Evolutionary conservation across 2,797 vertebrate genomes (phyloP).

Genomic region (Streptopelia turtur): DNA sequence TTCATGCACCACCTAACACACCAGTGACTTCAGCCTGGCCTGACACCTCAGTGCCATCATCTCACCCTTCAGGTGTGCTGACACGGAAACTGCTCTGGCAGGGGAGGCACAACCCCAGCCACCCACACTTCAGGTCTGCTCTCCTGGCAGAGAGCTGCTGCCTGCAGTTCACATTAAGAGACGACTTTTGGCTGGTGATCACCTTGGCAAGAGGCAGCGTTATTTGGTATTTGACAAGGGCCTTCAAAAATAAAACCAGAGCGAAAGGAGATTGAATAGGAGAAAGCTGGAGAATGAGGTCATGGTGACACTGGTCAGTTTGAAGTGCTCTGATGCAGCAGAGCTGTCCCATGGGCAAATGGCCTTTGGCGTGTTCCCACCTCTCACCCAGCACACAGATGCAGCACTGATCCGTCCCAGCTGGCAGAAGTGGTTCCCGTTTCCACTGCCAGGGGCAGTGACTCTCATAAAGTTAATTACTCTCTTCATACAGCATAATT

Average conservation of each 20-base stretch:
- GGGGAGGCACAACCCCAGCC: background rate
- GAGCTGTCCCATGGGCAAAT: background rate
- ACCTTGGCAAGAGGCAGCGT: background rate
- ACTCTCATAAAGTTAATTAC: background rate
- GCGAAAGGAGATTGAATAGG: background rate
- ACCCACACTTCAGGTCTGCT: background rate
- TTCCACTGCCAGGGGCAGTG: background rate
- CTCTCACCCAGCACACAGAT: rapidly evolving
- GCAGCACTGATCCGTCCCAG: background rate
- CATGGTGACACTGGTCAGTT: background rate
- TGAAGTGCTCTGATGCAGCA: background rate
- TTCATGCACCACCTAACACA: background rate
- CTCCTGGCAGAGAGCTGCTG: rapidly evolving
- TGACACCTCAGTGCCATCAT: rapidly evolving
- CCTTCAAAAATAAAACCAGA: background rate
- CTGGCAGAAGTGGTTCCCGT: background rate
- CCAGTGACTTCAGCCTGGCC: background rate
- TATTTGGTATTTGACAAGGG: background rate
- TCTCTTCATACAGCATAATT: background rate
- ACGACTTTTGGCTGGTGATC: background rate
- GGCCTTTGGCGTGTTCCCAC: background rate
- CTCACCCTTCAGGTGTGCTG: background rate
- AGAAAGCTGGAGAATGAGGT: background rate
- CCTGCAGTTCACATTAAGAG: background rate
- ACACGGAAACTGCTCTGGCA: background rate